Evolutionary conservation across 2,797 vertebrate species (phyloP).

Genomic region (Pteropus rufus): DNA sequence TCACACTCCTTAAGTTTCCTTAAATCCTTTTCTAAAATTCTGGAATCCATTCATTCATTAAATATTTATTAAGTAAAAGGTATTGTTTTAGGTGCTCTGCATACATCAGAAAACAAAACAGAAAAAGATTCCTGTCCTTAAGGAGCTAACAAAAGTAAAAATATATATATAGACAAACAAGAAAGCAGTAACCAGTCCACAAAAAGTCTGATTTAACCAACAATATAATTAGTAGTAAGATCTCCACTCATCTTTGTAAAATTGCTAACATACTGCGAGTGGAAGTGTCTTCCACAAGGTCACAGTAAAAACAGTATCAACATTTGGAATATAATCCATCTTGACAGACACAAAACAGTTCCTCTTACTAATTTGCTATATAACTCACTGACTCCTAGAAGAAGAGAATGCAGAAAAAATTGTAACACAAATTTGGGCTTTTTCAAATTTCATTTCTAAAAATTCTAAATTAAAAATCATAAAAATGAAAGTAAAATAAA

Average conservation of each 20-base stretch:
- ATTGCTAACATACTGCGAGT: not conserved
- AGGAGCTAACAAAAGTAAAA: not conserved
- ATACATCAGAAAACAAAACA: not conserved
- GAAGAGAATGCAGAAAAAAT: not conserved
- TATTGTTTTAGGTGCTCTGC: not conserved
- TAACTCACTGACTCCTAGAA: not conserved
- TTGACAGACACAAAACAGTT: not conserved
- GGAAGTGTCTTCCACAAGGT: not conserved
- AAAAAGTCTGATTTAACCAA: not conserved
- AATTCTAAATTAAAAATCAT: conserved; percentile 10
- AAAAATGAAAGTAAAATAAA: conserved; percentile 24
- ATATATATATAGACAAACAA: not conserved
- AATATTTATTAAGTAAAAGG: not conserved
- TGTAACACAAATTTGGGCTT: not conserved
- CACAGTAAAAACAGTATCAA: not conserved
- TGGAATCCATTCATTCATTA: conserved; percentile 16
- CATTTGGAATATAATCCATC: not conserved
- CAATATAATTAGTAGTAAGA: not conserved
- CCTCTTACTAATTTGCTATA: not conserved
- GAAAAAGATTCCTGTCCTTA: not conserved
- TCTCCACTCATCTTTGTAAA: not conserved
- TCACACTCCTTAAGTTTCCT: not conserved
- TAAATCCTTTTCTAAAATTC: conserved; percentile 23
- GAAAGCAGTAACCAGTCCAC: not conserved
- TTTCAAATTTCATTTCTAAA: conserved; percentile 21